phyloP scores from a whole-genome alignment of 2,113 vertebrate species.

The Dunckerocampus dactyliophorus region DNA sequence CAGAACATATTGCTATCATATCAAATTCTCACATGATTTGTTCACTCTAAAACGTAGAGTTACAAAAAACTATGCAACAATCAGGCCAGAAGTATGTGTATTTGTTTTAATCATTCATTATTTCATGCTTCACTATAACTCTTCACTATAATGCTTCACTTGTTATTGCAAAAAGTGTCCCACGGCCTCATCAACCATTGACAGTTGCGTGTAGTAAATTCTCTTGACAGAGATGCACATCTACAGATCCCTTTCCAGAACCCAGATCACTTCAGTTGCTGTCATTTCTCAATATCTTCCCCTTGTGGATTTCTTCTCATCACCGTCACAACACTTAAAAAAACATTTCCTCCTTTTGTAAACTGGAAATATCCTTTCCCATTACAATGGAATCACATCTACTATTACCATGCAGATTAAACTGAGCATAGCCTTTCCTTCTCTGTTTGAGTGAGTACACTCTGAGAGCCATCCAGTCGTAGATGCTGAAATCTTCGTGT shows the following conservation, averaged over 20 bases:
- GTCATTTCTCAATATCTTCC: conserved; percentile 15
- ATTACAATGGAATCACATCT: neutral
- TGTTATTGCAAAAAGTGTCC: conserved; percentile 5
- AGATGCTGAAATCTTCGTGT: conserved; percentile 35
- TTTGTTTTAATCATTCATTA: neutral
- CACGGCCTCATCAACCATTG: conserved; percentile 3
- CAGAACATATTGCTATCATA: no score
- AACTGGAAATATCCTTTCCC: conserved; percentile 19
- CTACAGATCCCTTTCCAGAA: conserved; percentile 5
- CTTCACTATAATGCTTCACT: no score
- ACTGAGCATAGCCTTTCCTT: conserved; percentile 41
- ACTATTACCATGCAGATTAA: conserved; percentile 43
- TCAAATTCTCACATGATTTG: no score
- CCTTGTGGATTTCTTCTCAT: conserved; percentile 5
- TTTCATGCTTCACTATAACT: conserved; percentile 14
- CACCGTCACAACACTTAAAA: neutral
- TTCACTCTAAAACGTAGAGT: no score
- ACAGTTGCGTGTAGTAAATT: conserved; percentile 6
- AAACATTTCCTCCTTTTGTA: conserved; percentile 2
- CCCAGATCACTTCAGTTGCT: conserved; percentile 18
- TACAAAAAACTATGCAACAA: no score
- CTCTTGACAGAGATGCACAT: conserved; percentile 6
- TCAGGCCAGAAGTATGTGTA: neutral
- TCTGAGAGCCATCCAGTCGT: conserved; percentile 43
- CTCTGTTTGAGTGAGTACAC: conserved; percentile 30